Base-by-base conservation (phyloP, 2,888 invertebrate genomes). In the Polia nebulosa region DNA sequence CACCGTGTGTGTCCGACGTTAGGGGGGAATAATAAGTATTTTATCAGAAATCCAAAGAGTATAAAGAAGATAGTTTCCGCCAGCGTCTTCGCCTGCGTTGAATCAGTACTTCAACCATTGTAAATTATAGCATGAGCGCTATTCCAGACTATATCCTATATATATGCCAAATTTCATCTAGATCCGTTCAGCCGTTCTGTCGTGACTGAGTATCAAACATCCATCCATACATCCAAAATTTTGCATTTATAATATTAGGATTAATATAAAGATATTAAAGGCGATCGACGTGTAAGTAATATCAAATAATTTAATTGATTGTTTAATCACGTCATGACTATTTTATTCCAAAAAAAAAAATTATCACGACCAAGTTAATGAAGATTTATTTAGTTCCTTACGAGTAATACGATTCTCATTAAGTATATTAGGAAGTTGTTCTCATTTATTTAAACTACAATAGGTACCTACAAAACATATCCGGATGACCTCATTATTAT, bases 391-490 rank as follows among this genome's bases (percentile, higher is more conserved):
- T n/a, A 29, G 25, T 29, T 41, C 41, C 49, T 55, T 41, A 17
- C 0, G n/a, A 49, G 39, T 49, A 29, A 36, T 53, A 53, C 5
- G 25, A 49, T 45, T 27, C 45, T 41, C 17, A 77, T 59, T 70
- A 55, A 36, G 22, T 34, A n/a, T 27, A 56, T 45, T 39, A 77
- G 53, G 77, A 55, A 74, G 61, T 39, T 6, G 17, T 53, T 51
- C 6, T 25, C 39, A 34, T 5, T n/a, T 25, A 32, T 34, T 29
- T 29, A 25, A 34, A 44, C 3, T 5, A 32, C 6, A 45, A 53
- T 29, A 34, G 5, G 49, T 29, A 22, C 8, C n/a, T n/a, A n/a
- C 32, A 65, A 32, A 27, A 34, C 15, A 25, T 64, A 67, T 62
- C 71, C 70, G 61, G 36, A 68, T 58, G 47, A 39, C 20, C n/a